A percentile compares a stretch with the other conserved stretches of the same genome.
Evolutionary conservation across 1,140 invertebrate species (phyloP).

Genomic region (Drosophila watanabei): DNA sequence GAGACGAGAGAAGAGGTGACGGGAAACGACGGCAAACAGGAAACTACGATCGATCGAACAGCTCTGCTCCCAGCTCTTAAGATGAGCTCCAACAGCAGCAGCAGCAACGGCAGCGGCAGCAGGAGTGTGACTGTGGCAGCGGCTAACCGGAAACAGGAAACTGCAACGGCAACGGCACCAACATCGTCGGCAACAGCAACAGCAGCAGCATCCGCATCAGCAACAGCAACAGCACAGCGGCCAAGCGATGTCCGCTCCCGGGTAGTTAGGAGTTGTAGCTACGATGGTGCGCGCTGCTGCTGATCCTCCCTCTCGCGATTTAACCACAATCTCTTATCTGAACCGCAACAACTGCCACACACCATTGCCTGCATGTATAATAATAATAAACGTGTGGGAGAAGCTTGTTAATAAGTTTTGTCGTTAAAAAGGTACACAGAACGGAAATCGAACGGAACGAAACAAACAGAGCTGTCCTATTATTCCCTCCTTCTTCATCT

Average conservation of each 20-base stretch:
- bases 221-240: constrained; percentile 53
- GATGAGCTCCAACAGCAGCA: constrained; percentile 3
- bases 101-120: constrained; percentile 12
- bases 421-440: constrained; percentile 60
- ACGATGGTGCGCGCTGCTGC: constrained; percentile 53
- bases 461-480: constrained; percentile 31
- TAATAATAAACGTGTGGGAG: constrained; percentile 79
- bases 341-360: constrained; percentile 79
- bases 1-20: constrained; percentile 46
- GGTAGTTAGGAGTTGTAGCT: constrained; percentile 44
- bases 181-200: constrained; percentile 37
- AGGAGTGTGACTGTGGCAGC: constrained; percentile 32
- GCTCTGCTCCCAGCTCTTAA: constrained; percentile 29
- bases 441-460: constrained; percentile 58
- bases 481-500: background rate
- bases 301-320: constrained; percentile 49
- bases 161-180: constrained; percentile 42
- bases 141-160: constrained; percentile 38
- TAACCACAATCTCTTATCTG: constrained; percentile 58
- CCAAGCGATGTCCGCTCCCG: constrained; percentile 59
- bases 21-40: constrained; percentile 35
- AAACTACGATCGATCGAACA: constrained; percentile 31
- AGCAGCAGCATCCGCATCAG: constrained; percentile 22
- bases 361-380: constrained; percentile 74
- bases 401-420: constrained; percentile 78